phyloP scores from a whole-genome alignment of 2,113 vertebrate species.

The Athene noctua region DNA sequence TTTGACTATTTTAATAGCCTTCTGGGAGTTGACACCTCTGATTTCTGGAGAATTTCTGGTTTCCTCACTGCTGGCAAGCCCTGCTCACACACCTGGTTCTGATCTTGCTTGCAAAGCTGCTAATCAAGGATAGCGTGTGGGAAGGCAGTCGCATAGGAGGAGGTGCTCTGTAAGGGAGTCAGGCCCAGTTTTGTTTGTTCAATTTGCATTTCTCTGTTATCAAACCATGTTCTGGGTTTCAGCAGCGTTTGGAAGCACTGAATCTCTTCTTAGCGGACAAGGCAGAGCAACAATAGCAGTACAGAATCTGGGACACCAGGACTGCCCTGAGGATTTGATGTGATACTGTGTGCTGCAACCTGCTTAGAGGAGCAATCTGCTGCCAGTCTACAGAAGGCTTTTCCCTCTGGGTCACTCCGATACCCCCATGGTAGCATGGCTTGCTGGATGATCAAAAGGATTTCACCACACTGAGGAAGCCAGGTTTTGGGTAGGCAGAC shows the following conservation, averaged over 20 bases:
- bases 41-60: not conserved
- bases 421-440: not conserved
- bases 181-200: not conserved
- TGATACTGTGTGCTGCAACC: not conserved
- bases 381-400: not conserved
- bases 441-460: not conserved
- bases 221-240: not conserved
- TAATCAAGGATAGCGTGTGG: not conserved
- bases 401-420: not conserved
- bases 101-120: not conserved
- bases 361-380: not conserved
- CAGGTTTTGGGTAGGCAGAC: not conserved
- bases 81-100: not conserved
- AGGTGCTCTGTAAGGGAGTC: not conserved
- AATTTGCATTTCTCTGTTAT: not conserved
- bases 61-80: not conserved
- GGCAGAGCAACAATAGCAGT: not conserved
- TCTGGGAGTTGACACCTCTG: not conserved
- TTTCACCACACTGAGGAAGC: not conserved
- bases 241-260: not conserved
- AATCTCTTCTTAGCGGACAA: not conserved
- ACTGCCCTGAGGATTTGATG: not conserved
- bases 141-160: not conserved
- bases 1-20: not conserved
- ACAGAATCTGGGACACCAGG: not conserved